Percentiles rank a stretch among this genome's conserved stretches.
phyloP scores from a whole-genome alignment of 2,113 vertebrate genomes.

The Oncorhynchus gorbuscha region DNA sequence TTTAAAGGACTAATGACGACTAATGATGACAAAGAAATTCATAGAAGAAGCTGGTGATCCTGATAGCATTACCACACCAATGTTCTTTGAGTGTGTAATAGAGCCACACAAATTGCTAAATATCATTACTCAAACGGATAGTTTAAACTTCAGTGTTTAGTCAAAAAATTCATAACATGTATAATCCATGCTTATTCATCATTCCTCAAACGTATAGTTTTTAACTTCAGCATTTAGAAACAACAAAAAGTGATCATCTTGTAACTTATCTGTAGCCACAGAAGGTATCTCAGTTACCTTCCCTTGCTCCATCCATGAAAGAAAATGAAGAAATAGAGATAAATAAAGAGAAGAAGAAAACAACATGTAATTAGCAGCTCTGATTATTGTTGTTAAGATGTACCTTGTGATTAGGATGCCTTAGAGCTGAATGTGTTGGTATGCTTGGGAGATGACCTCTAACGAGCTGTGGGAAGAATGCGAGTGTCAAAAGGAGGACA shows the following conservation, averaged over 20 bases:
- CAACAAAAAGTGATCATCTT: constrained; percentile 19
- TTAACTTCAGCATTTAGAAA: constrained; percentile 34
- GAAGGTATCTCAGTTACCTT: neutral
- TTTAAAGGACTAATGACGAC: no score
- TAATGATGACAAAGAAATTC: no score
- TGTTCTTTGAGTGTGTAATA: no score
- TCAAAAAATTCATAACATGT: no score
- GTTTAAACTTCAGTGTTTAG: no score
- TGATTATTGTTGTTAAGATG: constrained; percentile 51
- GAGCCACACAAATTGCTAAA: no score
- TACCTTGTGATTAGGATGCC: constrained; percentile 56
- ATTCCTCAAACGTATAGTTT: no score
- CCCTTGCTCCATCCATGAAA: constrained; percentile 20
- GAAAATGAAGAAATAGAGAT: constrained; percentile 24
- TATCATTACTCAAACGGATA: no score
- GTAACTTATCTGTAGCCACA: constrained; percentile 15
- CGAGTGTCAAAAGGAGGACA: neutral
- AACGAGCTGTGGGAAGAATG: neutral
- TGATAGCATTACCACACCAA: no score
- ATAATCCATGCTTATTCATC: no score
- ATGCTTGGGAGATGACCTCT: constrained; percentile 34
- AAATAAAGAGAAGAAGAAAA: constrained; percentile 36
- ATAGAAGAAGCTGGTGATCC: no score
- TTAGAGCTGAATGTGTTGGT: constrained; percentile 42
- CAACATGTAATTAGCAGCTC: constrained; percentile 47